phyloP scores from a whole-genome alignment of 2,113 vertebrate genomes.

The Mus spicilegus region DNA sequence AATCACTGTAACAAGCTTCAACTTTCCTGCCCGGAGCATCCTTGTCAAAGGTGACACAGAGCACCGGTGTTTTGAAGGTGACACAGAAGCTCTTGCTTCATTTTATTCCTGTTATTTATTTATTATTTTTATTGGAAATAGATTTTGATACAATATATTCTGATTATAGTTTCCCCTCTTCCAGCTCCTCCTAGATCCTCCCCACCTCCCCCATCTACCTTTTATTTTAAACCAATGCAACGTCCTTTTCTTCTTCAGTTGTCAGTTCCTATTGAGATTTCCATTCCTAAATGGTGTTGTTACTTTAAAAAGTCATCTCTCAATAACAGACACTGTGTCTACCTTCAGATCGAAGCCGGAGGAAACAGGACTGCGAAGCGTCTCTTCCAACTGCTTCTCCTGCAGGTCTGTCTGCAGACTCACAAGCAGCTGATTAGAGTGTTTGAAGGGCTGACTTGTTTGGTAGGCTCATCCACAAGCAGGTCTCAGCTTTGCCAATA shows the following conservation, averaged over 20 bases:
- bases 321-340: neutral
- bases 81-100: neutral
- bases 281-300: neutral
- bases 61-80: neutral
- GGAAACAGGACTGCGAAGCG: neutral
- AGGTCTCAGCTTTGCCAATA: constrained; percentile 44
- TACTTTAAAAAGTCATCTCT: constrained; percentile 46
- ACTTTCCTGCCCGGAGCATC: neutral
- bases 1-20: neutral
- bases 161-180: no score
- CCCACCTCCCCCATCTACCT: neutral
- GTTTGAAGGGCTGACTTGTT: constrained; percentile 14
- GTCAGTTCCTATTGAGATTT: neutral
- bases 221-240: constrained; percentile 5
- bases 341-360: neutral
- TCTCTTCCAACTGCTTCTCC: constrained; percentile 11
- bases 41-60: neutral
- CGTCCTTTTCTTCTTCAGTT: constrained; percentile 41
- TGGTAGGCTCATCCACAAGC: constrained; percentile 10
- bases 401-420: neutral
- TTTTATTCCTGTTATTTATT: neutral
- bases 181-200: neutral
- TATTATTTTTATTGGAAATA: neutral
- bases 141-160: neutral
- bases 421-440: neutral